These are phyloP conservation scores for Phymatocera aterrima DNA, from an alignment of 2,888 invertebrate species.

Conservation along the genomic window DNA sequence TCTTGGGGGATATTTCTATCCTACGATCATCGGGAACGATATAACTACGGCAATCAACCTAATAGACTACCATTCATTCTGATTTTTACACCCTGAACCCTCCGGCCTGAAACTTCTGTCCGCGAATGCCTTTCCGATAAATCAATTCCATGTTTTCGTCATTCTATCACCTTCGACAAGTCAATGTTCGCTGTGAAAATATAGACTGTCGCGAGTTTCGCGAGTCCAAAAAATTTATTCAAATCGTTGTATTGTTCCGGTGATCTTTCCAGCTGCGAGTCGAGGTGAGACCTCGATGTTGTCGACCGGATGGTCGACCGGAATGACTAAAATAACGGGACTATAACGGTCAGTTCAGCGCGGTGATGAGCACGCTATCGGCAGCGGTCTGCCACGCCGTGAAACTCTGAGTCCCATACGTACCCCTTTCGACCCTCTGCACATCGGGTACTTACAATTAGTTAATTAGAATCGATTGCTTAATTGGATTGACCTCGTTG, in stretches of 20 bases:
- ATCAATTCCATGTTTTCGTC: too few relatives aligned
- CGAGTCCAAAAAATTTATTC: too few relatives aligned
- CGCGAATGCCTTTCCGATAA: background rate
- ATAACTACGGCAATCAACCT: slow-evolving; percentile 39
- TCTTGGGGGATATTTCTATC: slow-evolving; percentile 11
- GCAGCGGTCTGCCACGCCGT: slow-evolving; percentile 21
- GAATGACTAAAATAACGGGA: background rate
- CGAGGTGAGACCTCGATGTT: background rate
- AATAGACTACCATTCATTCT: slow-evolving; percentile 44
- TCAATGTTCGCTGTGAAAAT: too few relatives aligned
- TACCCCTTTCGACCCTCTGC: slow-evolving; percentile 30
- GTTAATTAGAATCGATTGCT: slow-evolving; percentile 48
- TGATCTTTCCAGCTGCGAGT: background rate
- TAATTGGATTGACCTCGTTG: slow-evolving; percentile 49
- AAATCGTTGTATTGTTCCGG: background rate
- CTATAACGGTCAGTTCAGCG: slow-evolving; percentile 39
- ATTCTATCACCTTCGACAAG: too few relatives aligned
- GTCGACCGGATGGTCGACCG: slow-evolving; percentile 3
- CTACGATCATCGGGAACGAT: slow-evolving; percentile 22
- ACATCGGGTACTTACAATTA: slow-evolving; percentile 42
- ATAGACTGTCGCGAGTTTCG: too few relatives aligned
- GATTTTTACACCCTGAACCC: slow-evolving; percentile 24
- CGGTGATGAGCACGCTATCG: slow-evolving; percentile 39
- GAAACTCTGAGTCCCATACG: background rate
- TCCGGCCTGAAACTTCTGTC: too few relatives aligned